These are phyloP conservation scores for Paracentrotus lividus DNA, from an alignment of 53 echinoderm and acorn worm genomes.

Conservation along the genomic window DNA sequence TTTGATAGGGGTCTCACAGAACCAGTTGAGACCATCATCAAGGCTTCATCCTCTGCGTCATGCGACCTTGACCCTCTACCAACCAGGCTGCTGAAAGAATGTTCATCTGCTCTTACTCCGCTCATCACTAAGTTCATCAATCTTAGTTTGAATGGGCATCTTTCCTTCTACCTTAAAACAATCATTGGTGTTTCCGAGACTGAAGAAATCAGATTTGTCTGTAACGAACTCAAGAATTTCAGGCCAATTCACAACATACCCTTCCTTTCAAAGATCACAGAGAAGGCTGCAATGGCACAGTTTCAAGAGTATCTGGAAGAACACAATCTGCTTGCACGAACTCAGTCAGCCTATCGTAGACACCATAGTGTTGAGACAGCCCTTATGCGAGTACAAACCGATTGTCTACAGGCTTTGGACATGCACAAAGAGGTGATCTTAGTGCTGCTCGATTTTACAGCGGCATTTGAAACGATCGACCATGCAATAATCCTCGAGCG, in stretches of 20 bases:
- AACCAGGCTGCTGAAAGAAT: conserved; percentile 29
- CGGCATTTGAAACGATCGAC: conserved; percentile 50
- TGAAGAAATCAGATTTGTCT: conserved; percentile 48
- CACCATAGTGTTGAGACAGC: conserved; percentile 72
- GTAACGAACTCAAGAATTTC: conserved; percentile 57
- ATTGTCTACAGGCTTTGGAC: conserved; percentile 19
- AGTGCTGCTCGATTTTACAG: conserved; percentile 26
- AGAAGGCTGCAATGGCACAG: conserved; percentile 27
- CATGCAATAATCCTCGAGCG: not conserved
- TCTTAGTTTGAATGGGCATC: conserved; percentile 44
- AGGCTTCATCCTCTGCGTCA: conserved; percentile 51
- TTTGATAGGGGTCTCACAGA: conserved; percentile 52
- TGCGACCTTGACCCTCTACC: conserved; percentile 72
- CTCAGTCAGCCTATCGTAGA: conserved; percentile 63
- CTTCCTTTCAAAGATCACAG: conserved; percentile 57
- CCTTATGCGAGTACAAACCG: conserved; percentile 39
- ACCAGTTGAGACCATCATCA: conserved; percentile 36
- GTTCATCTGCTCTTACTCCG: conserved; percentile 1
- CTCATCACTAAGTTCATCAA: conserved; percentile 68
- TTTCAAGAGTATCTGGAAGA: conserved; percentile 33
- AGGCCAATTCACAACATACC: conserved; percentile 70
- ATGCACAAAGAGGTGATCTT: conserved; percentile 25
- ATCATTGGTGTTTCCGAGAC: conserved; percentile 37
- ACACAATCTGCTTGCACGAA: not conserved
- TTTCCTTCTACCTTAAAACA: conserved; percentile 68